phyloP scores from a whole-genome alignment of 2,113 vertebrate species.

The Talpa occidentalis region DNA sequence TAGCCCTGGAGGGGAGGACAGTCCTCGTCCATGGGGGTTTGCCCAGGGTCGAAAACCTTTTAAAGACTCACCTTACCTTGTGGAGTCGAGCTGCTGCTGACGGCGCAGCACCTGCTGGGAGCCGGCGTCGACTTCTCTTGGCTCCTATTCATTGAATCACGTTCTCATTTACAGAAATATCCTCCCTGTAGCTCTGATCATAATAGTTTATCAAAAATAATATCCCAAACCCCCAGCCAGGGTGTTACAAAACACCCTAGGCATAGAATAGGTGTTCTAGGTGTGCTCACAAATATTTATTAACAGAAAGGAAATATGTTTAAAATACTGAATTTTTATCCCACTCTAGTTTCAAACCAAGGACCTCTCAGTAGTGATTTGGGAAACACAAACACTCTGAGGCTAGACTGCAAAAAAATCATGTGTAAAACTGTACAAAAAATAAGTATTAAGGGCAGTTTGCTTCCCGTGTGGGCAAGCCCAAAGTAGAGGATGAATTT shows the following conservation, averaged over 20 bases:
- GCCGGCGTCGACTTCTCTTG: not conserved
- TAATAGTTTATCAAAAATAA: slow-evolving; percentile 61
- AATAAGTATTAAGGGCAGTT: not conserved
- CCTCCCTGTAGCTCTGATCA: slow-evolving; percentile 61
- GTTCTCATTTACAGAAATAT: slow-evolving; percentile 39
- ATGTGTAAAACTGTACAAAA: not conserved
- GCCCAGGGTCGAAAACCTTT: slow-evolving; percentile 57
- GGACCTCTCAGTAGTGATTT: not conserved
- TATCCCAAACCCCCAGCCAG: slow-evolving; percentile 61
- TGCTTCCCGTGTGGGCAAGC: not conserved
- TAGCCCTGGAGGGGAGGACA: slow-evolving; percentile 47
- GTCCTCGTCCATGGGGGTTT: not conserved
- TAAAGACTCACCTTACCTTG: not conserved
- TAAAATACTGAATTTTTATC: not conserved
- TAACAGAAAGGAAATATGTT: slow-evolving; percentile 30
- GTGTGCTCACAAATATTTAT: slow-evolving; percentile 41
- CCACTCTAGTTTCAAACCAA: not conserved
- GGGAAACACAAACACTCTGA: slow-evolving; percentile 59
- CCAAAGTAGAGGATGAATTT: no score
- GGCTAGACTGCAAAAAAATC: not conserved
- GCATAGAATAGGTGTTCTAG: not conserved
- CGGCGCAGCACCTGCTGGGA: not conserved
- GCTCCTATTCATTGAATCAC: slow-evolving; percentile 3
- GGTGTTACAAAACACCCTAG: not conserved
- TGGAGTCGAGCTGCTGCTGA: slow-evolving; percentile 44